Base-by-base conservation (phyloP, 2,888 invertebrate genomes). In the Octonoba sinensis region DNA sequence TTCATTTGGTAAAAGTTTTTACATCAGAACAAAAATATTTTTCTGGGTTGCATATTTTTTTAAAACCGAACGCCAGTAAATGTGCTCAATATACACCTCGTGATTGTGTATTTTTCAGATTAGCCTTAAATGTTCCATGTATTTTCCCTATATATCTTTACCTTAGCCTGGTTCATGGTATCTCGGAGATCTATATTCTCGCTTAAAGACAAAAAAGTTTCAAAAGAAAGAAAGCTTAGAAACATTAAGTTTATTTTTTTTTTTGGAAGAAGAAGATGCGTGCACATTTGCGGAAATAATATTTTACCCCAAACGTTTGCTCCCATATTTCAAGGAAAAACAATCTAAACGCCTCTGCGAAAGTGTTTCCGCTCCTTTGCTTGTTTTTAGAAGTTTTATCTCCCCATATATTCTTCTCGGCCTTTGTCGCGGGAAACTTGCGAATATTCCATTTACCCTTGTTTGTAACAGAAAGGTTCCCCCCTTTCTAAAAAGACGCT, bases 331-430 rank as follows among this genome's bases (percentile, higher is more conserved):
- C 54, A 79, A 72, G 72, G 67, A 64, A 71, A 72, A 79, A 79
- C 78, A 72, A 72, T 79, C 66, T 79, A 72, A 79, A 79, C 72
- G 71, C 67, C 72, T 70, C 59, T 67, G 66, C 66, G 57, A 72
- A 79, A 79, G 66, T 79, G 77, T 79, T 79, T 79, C 78, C 72
- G 72, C 72, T 67, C 59, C 57, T 72, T 54, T 67, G 67, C 78
- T 79, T 73, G 79, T 79, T 79, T 79, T 66, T 73, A 79, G 79
- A 44, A 79, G 72, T 79, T 79, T 79, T 72, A 67, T 72, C 72
- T 79, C 59, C 47, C 79, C 54, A 67, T 79, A 79, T 79, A 72
- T 79, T 79, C 67, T 67, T 65, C 66, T 15, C 54, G 22, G 72
- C 59, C 72, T 72, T 59, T 79, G 72, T 79, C 72, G 71, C 72